Conservation (phyloP, 2,113 vertebrate species). For the Rafetus swinhoei region DNA sequence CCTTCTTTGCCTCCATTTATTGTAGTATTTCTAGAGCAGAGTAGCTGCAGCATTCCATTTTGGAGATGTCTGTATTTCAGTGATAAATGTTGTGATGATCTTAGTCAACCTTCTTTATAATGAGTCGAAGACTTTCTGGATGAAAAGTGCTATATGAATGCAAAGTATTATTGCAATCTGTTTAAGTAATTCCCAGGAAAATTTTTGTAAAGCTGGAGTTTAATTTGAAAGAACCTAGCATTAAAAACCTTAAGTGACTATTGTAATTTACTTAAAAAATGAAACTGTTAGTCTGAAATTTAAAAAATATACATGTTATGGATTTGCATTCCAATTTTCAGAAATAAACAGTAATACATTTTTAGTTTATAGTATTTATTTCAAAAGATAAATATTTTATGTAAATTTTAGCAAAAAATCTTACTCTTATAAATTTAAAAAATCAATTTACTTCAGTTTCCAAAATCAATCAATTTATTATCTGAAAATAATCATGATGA, state of each 20-base stretch:
- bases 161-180: background rate
- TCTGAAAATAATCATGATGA: background rate
- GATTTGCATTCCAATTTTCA: background rate
- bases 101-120: background rate
- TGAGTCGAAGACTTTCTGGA: background rate
- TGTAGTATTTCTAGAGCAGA: background rate
- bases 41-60: no score
- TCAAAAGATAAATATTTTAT: background rate
- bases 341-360: background rate
- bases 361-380: background rate
- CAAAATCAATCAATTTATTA: background rate
- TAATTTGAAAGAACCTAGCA: background rate
- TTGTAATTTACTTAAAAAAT: background rate
- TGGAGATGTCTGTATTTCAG: background rate
- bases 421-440: background rate
- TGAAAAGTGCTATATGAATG: background rate
- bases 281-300: fast-evolving
- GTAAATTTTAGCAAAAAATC: background rate
- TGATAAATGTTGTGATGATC: background rate
- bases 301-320: background rate
- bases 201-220: background rate
- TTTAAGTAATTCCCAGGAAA: no score
- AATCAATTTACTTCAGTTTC: background rate
- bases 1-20: slow-evolving; percentile 51
- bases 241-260: background rate